phyloP scores from a whole-genome alignment of 2,113 vertebrate genomes.

The Melanerpes formicivorus region DNA sequence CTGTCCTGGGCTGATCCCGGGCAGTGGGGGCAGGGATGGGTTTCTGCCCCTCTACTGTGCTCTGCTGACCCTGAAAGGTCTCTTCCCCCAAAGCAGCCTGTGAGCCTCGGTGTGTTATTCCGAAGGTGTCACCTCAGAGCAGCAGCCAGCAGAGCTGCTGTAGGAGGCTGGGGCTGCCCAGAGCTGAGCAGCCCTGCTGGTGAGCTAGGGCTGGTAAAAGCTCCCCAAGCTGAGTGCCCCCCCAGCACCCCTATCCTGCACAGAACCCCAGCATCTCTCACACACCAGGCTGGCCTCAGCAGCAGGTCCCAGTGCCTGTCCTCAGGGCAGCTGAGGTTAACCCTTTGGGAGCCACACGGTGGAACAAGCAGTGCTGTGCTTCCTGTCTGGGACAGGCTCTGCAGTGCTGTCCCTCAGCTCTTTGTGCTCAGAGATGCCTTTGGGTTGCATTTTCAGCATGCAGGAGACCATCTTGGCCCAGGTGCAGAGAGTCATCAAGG shows the following conservation, averaged over 20 bases:
- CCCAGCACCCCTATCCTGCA: background rate
- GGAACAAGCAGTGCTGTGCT: background rate
- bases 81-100: background rate
- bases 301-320: background rate
- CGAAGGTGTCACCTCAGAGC: background rate
- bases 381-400: background rate
- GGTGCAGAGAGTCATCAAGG: conserved; percentile 95
- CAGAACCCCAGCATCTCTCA: background rate
- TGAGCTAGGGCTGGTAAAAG: background rate
- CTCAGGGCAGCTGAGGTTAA: background rate
- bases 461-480: conserved; percentile 95
- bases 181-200: background rate
- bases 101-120: background rate
- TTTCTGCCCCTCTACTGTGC: background rate
- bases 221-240: background rate
- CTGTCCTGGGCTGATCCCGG: background rate
- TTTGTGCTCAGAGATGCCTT: background rate
- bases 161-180: background rate
- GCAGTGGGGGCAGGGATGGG: background rate
- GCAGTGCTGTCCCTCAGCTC: background rate
- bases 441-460: conserved; percentile 75
- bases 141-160: background rate
- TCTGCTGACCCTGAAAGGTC: background rate
- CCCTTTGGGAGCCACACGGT: background rate
- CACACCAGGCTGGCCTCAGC: background rate